Evolutionary conservation across 1,140 invertebrate genomes (phyloP), one percentile per base, ranked within the genome.

Genomic region (Formica exsecta): DNA sequence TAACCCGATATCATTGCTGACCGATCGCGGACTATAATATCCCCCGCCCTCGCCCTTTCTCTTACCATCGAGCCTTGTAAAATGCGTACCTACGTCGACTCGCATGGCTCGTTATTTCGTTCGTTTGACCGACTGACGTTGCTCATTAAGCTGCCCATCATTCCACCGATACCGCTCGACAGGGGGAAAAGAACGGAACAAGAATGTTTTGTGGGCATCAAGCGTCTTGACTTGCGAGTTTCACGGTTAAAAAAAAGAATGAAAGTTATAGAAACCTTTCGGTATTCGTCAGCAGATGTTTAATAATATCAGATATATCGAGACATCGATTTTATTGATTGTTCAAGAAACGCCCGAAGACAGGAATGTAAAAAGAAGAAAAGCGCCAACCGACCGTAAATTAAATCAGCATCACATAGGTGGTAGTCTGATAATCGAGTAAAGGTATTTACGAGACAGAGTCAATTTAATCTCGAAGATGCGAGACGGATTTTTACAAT

Each of bases 1-100:
- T 91, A 91, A 91, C 83, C 65, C 70, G 71, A 89, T 91, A 91
- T 91, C 91, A 89, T 88, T 90, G 83, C 80, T 65, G 62, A 65
- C 32, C 75, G 75, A 91, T 91, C 86, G 83, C 66, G 25, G 13
- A 7, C 54, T 48, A 19, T 48, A 70, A 36, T 81, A 57, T 74
- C 61, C 73, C 71, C 41, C 25, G 38, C 59, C 64, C 73, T 22
- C 41, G 64, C 57, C 25, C 70, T 65, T 48, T 83, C 57, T 51
- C 11, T 6, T 13, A 38, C 16, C 54, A n/a, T 6, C 57, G 29
- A 36, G 22, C 22, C 19, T 51, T 11, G 16, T 22, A 65, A 65
- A 65, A 64, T 77, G 73, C 41, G 70, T 75, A 25, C 68, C 71
- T 76, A 48, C 57, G 29, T 73, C 77, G 36, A 11, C 25, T 76